These are phyloP conservation scores for Montipora efflorescens DNA, from an alignment of 64 coral and sea anemone genomes.

Conservation along the genomic window DNA sequence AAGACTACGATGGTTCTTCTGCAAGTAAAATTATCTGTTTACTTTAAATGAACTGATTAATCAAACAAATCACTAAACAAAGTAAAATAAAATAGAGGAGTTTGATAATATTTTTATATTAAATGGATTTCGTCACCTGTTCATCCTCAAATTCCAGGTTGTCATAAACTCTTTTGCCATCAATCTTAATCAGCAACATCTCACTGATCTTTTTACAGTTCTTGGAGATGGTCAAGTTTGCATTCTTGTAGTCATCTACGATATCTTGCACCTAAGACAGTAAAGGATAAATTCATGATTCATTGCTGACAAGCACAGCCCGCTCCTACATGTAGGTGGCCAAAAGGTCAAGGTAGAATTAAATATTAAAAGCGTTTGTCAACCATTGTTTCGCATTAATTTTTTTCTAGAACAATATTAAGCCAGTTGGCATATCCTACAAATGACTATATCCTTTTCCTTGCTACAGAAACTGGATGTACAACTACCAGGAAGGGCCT, in stretches of 20 bases:
- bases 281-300: too few relatives aligned
- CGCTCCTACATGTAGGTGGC: too few relatives aligned
- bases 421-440: too few relatives aligned
- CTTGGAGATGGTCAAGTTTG: conserved; percentile 94
- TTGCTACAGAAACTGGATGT: too few relatives aligned
- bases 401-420: too few relatives aligned
- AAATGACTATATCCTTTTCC: too few relatives aligned
- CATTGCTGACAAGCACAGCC: too few relatives aligned
- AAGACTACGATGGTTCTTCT: conserved; percentile 91
- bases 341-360: too few relatives aligned
- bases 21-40: background rate
- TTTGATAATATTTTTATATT: too few relatives aligned
- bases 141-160: conserved; percentile 99
- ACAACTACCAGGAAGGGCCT: too few relatives aligned
- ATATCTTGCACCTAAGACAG: conserved; percentile 87
- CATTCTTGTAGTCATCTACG: conserved; percentile 99
- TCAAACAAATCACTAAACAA: background rate
- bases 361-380: too few relatives aligned
- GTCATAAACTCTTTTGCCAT: conserved; percentile 98
- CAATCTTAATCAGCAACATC: conserved; percentile 96
- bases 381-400: too few relatives aligned
- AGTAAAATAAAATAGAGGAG: background rate
- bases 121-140: conserved; percentile 58
- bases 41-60: background rate
- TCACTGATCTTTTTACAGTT: conserved; percentile 99